Evolutionary conservation across 2,797 vertebrate species (phyloP).

Genomic region (Enteromius afrohamiltoni): DNA sequence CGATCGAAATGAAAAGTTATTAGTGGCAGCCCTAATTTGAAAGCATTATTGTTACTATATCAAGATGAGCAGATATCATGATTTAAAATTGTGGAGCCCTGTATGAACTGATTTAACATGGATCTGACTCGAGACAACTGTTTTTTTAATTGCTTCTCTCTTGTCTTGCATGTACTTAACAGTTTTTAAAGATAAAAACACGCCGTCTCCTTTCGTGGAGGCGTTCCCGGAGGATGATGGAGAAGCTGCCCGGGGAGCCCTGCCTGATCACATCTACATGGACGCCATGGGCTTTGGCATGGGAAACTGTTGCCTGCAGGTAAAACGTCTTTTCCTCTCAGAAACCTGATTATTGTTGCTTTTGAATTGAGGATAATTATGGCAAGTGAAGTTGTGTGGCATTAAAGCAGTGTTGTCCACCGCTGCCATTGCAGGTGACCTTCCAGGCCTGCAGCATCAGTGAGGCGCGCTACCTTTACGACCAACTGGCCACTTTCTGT

Average conservation of each 20-base stretch:
- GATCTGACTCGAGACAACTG: not conserved
- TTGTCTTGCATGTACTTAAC: constrained; percentile 7
- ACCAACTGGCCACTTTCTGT: constrained; percentile 98
- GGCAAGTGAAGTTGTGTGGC: not conserved
- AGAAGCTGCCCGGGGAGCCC: constrained; percentile 83
- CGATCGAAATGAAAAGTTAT: too few species aligned
- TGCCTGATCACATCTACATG: constrained; percentile 96
- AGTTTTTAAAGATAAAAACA: constrained; percentile 96
- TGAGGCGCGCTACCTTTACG: constrained; percentile 96
- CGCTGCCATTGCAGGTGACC: constrained; percentile 85
- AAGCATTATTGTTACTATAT: not conserved
- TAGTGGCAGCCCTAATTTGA: too few species aligned
- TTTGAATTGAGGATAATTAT: not conserved
- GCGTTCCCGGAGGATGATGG: constrained; percentile 87
- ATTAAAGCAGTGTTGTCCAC: constrained; percentile 12
- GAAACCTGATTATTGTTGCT: not conserved
- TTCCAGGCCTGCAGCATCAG: constrained; percentile 98
- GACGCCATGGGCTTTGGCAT: constrained; percentile 99
- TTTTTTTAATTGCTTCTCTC: not conserved
- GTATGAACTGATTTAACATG: not conserved
- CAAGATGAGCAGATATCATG: not conserved
- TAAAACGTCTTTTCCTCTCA: constrained; percentile 57
- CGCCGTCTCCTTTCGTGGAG: constrained; percentile 90
- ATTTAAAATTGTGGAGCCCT: not conserved
- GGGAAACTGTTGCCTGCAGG: constrained; percentile 99